These are phyloP conservation scores for Apostichopus japonicus DNA, from an alignment of 35 echinoderm and acorn worm species.

Conservation along the genomic window DNA sequence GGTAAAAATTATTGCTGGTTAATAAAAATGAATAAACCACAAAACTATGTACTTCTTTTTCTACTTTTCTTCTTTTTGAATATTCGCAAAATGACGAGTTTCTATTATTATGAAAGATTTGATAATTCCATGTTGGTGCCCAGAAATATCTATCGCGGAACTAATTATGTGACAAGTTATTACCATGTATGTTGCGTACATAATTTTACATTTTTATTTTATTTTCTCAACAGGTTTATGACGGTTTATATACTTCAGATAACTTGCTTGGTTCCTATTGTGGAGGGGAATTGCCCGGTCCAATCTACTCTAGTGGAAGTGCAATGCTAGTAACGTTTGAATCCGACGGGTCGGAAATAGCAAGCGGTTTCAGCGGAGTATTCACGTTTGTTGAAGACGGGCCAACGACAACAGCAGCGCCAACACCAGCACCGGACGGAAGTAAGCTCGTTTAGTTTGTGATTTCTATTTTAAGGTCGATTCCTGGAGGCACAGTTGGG, in stretches of 20 bases:
- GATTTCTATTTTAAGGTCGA: too few species aligned
- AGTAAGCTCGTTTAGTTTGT: not conserved
- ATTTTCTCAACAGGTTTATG: not conserved
- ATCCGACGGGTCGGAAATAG: conserved; percentile 32
- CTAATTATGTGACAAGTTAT: too few species aligned
- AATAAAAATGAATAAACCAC: too few species aligned
- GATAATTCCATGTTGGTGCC: too few species aligned
- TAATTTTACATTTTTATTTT: not conserved
- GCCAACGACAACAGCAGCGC: not conserved
- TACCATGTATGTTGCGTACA: too few species aligned
- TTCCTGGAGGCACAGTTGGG: too few species aligned
- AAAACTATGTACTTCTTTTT: too few species aligned
- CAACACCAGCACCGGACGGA: conserved; percentile 4
- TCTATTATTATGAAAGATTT: too few species aligned
- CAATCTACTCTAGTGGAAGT: not conserved
- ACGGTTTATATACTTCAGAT: conserved; percentile 7
- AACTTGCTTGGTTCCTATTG: conserved; percentile 12
- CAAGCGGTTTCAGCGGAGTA: conserved; percentile 3
- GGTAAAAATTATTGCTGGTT: too few species aligned
- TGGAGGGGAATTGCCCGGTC: not conserved
- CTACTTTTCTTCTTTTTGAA: too few species aligned
- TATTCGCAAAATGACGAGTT: too few species aligned
- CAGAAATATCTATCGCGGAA: too few species aligned
- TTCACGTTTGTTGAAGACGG: conserved; percentile 13
- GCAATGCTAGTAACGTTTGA: not conserved